Evolutionary conservation across 2,113 vertebrate genomes (phyloP), one percentile per base, ranked within the genome.

Genomic region (Notarius quadriscutis): DNA sequence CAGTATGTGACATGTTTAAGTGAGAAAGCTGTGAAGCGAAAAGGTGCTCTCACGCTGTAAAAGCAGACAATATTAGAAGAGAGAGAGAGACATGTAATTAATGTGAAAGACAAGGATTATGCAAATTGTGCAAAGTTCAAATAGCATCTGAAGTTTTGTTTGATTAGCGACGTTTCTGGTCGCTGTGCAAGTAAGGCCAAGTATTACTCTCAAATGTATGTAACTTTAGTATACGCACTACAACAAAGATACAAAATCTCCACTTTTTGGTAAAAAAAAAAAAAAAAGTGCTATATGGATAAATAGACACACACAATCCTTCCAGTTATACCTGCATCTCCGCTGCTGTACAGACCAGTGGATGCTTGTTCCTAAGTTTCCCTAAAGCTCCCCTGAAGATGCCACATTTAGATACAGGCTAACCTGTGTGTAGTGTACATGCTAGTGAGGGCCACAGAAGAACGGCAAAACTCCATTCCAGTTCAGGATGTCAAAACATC

Each of bases 291-390:
- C 18, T 63, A 30, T 53, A 7, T 69, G 10, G 18, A 25, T 11
- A 57, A 18, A 17, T 15, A 65, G 48, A 69, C 2, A 83, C n/a
- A 79, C 48, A n/a, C 53, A 79, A 58, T 7, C 80, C 48, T 50
- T 50, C 8, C 84, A 14, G 15, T 78, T 93, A 87, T 95, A 96
- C 95, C 95, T 95, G 94, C 95, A 96, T 96, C 34, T 92, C 83
- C 11, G 88, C 89, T 85, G 92, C 48, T 83, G 50, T 90, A 30
- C 89, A 74, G 11, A 69, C 88, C 71, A 87, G 84, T 77, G 34
- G 25, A 50, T 84, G 77, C 74, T 88, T 87, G 90, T 83, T 50
- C 34, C 63, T 79, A 74, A 63, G 71, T 51, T 74, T 60, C 41
- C 77, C 85, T 27, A 20, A 53, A 65, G 57, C 12, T 89, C 84